Conservation (phyloP, 2,797 vertebrate genomes). For the Sebastolobus alascanus region DNA sequence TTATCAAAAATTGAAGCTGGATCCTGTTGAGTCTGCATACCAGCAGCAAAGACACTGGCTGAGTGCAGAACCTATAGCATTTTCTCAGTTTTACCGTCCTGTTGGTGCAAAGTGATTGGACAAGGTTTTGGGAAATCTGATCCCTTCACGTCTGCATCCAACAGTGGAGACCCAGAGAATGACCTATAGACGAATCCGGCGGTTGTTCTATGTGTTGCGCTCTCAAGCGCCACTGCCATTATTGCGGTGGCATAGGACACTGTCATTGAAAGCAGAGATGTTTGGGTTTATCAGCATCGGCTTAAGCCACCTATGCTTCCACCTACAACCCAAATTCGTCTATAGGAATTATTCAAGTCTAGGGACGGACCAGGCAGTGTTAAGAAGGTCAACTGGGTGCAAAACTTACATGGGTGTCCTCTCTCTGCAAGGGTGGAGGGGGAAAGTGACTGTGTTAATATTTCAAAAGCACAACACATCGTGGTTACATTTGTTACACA, state of each 20-base stretch:
- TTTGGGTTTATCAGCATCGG: not conserved
- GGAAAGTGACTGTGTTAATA: constrained; percentile 80
- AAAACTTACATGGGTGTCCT: constrained; percentile 91
- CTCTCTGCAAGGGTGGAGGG: constrained; percentile 84
- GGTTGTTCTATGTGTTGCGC: not conserved
- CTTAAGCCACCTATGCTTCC: not conserved
- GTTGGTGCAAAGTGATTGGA: constrained; percentile 35
- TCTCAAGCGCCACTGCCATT: not conserved
- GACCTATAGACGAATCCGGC: constrained; percentile 39
- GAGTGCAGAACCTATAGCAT: constrained; percentile 2
- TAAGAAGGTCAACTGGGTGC: constrained; percentile 55
- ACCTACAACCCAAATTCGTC: constrained; percentile 41
- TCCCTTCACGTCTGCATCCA: constrained; percentile 49
- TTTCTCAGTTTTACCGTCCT: constrained; percentile 21
- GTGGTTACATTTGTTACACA: constrained; percentile 52
- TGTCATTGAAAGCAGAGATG: not conserved
- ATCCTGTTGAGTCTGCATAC: constrained; percentile 30
- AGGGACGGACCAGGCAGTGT: constrained; percentile 54
- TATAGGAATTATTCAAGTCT: constrained; percentile 19
- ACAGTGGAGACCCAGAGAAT: constrained; percentile 32
- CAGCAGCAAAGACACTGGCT: constrained; percentile 26
- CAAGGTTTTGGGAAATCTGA: constrained; percentile 3
- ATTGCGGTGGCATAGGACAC: not conserved
- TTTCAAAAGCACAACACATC: constrained; percentile 63
- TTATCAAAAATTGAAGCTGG: constrained; percentile 37